Base-by-base conservation (phyloP, 2,797 vertebrate species). In the Coluber constrictor region DNA sequence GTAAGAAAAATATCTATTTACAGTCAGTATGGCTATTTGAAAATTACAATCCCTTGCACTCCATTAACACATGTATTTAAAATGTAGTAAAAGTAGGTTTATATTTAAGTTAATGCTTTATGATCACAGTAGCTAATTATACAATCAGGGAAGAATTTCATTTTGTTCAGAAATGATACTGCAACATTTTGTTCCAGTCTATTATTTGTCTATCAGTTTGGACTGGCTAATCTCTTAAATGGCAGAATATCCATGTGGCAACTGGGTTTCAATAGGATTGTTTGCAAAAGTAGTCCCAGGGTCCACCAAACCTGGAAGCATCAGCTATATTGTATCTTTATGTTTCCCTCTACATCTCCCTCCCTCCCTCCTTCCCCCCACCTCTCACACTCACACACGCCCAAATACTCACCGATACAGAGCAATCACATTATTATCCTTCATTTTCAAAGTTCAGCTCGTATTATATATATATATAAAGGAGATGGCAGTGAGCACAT, bases 121-220 rank as follows among this genome's bases (percentile, higher is more conserved):
- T 92, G 54, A 6, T 92, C 66, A 86, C 92, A 95, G 94, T 93
- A 95, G 94, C 93, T 93, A 92, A 90, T 93, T 93, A 94, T 95
- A 93, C 91, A 90, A 89, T 92, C 93, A 59, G 95, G 86, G 1
- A 95, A 93, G 95, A 94, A 95, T 97, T 96, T 96, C 96, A 95
- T 96, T 96, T 97, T 96, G 94, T 95, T 96, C 95, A 93, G 95
- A 95, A 96, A 95, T 95, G 96, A 96, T 96, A 94, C 94, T 95
- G 96, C 94, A 96, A 96, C 95, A 96, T 95, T 61, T 90, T 87
- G 91, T 93, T 94, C 95, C 94, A 95, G 56, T 93, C 93, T 93
- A 92, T 95, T 6, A 63, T 95, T 10, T 23, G 37, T 90, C 0
- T 0, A 93, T 89, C 94, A 89, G 55, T 0, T 90, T 93, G 93